Percentiles rank a stretch among this genome's conserved stretches.
Evolutionary conservation across 2,888 invertebrate species (phyloP).

Genomic region (Conomelus anceps): DNA sequence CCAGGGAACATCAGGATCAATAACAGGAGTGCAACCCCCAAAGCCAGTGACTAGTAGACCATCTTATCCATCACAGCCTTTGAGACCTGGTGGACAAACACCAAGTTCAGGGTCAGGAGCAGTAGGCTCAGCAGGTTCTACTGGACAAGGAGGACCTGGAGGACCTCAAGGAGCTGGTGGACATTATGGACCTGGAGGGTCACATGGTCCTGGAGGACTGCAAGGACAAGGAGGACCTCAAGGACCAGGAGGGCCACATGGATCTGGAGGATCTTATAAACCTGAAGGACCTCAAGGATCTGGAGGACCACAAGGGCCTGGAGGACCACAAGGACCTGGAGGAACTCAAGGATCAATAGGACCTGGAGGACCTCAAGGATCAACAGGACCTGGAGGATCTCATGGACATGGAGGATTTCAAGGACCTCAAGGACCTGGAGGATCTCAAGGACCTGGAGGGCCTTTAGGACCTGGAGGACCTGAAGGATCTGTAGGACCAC

Average conservation of each 20-base stretch:
- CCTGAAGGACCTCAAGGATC: conserved; percentile 27
- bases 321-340: conserved; percentile 33
- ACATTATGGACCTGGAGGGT: conserved; percentile 29
- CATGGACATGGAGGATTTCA: conserved; percentile 36
- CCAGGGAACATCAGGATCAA: conserved; percentile 32
- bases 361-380: conserved; percentile 34
- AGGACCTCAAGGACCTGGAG: conserved; percentile 40
- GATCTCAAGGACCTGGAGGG: conserved; percentile 41
- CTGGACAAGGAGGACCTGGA: conserved; percentile 31
- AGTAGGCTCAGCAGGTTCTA: conserved; percentile 23
- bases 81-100: conserved; percentile 29
- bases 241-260: conserved; percentile 29
- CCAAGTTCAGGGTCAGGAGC: conserved; percentile 29
- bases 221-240: conserved; percentile 28
- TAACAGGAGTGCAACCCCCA: conserved; percentile 37
- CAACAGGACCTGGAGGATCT: conserved; percentile 35
- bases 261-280: conserved; percentile 31
- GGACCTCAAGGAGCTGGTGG: conserved; percentile 28
- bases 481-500: conserved; percentile 39
- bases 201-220: conserved; percentile 31
- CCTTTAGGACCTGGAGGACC: conserved; percentile 35
- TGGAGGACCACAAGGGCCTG: conserved; percentile 30
- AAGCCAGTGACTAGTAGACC: conserved; percentile 34
- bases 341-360: conserved; percentile 35
- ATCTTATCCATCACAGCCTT: conserved; percentile 27